phyloP scores from a whole-genome alignment of 2,113 vertebrate genomes.

The Gasterosteus nipponicus region DNA sequence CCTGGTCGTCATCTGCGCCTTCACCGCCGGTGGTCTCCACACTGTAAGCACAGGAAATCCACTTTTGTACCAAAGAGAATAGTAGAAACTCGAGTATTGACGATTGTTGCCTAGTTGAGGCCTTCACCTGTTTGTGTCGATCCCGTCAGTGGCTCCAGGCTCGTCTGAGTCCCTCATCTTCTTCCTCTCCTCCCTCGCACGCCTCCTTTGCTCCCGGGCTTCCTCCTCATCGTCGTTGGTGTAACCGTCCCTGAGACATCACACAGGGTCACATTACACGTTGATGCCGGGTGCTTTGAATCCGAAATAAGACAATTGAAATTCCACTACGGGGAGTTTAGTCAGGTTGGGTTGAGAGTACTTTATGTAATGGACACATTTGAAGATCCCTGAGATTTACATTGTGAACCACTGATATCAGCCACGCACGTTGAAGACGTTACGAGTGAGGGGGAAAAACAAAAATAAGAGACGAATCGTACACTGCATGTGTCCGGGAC shows the following conservation, averaged over 20 bases:
- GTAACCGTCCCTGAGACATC: slow-evolving; percentile 81
- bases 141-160: slow-evolving; percentile 78
- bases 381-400: background rate
- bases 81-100: too few species aligned
- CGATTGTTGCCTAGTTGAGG: background rate
- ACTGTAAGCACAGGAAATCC: slow-evolving; percentile 68
- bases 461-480: slow-evolving; percentile 3
- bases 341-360: too few species aligned
- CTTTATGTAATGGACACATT: background rate
- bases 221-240: slow-evolving; percentile 91
- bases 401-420: background rate
- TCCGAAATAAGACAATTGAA: background rate
- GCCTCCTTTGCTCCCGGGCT: slow-evolving; percentile 88
- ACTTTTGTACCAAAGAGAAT: background rate
- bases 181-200: slow-evolving; percentile 92
- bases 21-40: slow-evolving; percentile 70
- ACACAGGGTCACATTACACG: background rate
- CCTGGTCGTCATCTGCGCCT: slow-evolving; percentile 86
- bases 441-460: background rate
- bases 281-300: background rate
- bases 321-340: background rate
- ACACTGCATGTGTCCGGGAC: slow-evolving; percentile 7
- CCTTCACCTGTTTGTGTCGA: slow-evolving; percentile 87
- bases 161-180: slow-evolving; percentile 85
- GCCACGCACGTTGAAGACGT: background rate